Percentiles rank a stretch among this genome's conserved stretches.
Evolutionary conservation across 2,797 vertebrate species (phyloP).

Genomic region (Phoeniculus purpureus): DNA sequence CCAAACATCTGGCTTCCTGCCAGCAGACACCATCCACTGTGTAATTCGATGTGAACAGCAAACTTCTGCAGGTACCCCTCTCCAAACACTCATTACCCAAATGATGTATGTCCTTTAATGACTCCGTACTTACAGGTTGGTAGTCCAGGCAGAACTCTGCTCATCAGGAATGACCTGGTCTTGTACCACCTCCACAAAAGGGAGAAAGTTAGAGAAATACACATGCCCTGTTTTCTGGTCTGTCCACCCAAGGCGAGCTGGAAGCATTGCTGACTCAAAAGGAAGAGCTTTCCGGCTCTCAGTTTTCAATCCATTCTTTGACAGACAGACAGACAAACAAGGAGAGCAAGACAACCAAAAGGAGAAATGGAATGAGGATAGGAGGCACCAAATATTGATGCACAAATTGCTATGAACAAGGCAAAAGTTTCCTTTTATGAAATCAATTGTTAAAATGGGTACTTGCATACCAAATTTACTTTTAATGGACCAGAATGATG

Average conservation of each 20-base stretch:
- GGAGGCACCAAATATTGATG: neutral
- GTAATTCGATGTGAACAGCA: neutral
- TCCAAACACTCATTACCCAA: neutral
- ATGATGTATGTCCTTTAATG: accelerated
- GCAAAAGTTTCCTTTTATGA: neutral
- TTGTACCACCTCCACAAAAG: neutral
- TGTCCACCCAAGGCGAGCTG: neutral
- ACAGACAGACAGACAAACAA: neutral
- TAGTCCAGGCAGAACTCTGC: neutral
- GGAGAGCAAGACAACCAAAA: neutral
- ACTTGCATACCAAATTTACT: neutral
- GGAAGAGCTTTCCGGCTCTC: neutral
- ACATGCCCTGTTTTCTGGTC: neutral
- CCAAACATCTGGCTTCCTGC: neutral
- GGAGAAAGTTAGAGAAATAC: neutral
- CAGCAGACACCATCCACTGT: neutral
- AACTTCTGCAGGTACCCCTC: neutral
- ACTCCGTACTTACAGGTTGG: neutral
- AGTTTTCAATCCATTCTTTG: neutral
- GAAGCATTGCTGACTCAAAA: neutral
- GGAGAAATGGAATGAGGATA: neutral
- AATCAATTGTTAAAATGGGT: conserved; percentile 19
- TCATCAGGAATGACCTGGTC: neutral
- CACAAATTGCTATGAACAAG: neutral
- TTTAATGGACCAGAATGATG: conserved; percentile 3